Evolutionary conservation across 2,797 vertebrate genomes (phyloP).

Genomic region (Tokudaia tokunoshimensis): DNA sequence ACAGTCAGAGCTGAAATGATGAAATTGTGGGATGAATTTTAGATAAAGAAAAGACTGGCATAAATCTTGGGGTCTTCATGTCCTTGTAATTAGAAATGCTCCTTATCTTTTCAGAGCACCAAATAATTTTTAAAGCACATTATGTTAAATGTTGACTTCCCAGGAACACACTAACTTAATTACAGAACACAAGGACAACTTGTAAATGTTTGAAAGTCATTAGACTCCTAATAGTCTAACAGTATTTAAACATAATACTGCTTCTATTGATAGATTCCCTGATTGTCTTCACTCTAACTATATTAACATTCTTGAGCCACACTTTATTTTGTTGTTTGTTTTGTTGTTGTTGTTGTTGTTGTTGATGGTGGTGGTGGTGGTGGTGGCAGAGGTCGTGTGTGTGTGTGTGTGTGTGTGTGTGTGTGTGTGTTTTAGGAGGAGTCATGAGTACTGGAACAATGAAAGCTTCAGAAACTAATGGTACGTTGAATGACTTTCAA

Average conservation of each 20-base stretch:
- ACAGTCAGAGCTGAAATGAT: constrained; percentile 47
- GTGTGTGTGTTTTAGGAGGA: neutral
- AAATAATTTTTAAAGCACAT: neutral
- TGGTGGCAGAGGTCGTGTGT: neutral
- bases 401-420: neutral
- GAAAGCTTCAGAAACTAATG: neutral
- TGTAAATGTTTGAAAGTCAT: neutral
- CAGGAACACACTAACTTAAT: neutral
- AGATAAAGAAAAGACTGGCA: constrained; percentile 48
- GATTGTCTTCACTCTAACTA: neutral
- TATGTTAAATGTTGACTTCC: neutral
- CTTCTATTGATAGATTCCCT: neutral
- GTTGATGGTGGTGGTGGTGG: neutral
- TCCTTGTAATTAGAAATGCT: constrained; percentile 8
- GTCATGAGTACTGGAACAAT: neutral
- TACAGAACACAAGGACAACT: neutral
- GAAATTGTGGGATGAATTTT: constrained; percentile 57
- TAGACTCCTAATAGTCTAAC: neutral
- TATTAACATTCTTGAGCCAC: neutral
- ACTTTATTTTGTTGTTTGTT: neutral
- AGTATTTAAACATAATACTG: neutral
- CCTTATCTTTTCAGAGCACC: neutral
- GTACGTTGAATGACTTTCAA: neutral
- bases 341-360: neutral
- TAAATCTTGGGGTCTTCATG: constrained; percentile 40